Evolutionary conservation across 2,113 vertebrate genomes (phyloP).

Genomic region (Polypterus bichir): DNA sequence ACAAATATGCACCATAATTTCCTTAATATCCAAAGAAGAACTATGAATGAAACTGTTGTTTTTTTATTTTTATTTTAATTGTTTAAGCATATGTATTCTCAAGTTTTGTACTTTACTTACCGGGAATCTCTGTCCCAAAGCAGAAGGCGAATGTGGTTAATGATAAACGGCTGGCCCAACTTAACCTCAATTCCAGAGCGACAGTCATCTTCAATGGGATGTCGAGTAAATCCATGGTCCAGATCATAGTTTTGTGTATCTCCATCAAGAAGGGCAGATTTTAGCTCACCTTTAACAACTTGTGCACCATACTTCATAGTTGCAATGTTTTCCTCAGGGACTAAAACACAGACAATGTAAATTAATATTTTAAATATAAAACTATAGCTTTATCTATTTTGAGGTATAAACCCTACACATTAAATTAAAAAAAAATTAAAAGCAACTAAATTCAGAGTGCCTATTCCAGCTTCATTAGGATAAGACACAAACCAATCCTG

Average conservation of each 20-base stretch:
- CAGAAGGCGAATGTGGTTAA: constrained; percentile 88
- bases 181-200: constrained; percentile 86
- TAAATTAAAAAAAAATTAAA: too few species aligned
- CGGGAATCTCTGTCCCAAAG: constrained; percentile 93
- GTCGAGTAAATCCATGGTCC: constrained; percentile 95
- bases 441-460: too few species aligned
- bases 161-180: constrained; percentile 81
- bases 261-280: constrained; percentile 86
- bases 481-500: too few species aligned
- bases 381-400: too few species aligned
- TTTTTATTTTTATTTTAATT: not conserved
- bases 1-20: not conserved
- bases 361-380: too few species aligned
- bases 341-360: constrained; percentile 32
- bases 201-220: constrained; percentile 89
- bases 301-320: constrained; percentile 95
- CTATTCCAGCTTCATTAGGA: too few species aligned
- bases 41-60: not conserved
- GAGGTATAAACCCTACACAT: too few species aligned
- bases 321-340: constrained; percentile 93
- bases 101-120: constrained; percentile 34
- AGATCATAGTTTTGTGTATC: constrained; percentile 97
- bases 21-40: not conserved
- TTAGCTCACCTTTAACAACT: constrained; percentile 92
- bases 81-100: too few species aligned